Evolutionary conservation across 1,140 invertebrate genomes (phyloP).

Genomic region (Cotesia typhae): DNA sequence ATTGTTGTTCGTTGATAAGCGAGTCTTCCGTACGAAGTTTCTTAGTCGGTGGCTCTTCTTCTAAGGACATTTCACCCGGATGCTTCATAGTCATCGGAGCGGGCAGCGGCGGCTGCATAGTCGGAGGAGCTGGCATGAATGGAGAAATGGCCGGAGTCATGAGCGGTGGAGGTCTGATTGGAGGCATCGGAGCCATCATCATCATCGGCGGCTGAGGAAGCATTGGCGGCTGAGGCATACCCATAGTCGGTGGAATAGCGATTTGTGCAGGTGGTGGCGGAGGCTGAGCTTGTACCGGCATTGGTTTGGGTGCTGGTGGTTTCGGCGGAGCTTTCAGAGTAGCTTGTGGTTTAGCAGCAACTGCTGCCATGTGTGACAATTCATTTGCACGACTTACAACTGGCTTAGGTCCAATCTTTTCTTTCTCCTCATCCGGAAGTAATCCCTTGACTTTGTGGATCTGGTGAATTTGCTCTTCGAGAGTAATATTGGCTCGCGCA

Average conservation of each 20-base stretch:
- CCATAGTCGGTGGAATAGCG: slow-evolving; percentile 66
- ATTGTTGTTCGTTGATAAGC: slow-evolving; percentile 87
- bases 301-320: slow-evolving; percentile 59
- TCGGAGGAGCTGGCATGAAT: slow-evolving; percentile 62
- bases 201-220: slow-evolving; percentile 70
- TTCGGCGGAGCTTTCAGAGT: slow-evolving; percentile 63
- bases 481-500: slow-evolving; percentile 92
- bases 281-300: slow-evolving; percentile 53
- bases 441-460: slow-evolving; percentile 96
- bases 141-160: slow-evolving; percentile 69
- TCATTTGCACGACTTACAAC: slow-evolving; percentile 63
- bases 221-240: slow-evolving; percentile 68
- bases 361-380: slow-evolving; percentile 59
- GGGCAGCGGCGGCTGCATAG: slow-evolving; percentile 59
- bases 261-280: slow-evolving; percentile 56
- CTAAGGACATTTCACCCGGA: slow-evolving; percentile 61
- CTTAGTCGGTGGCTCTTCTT: slow-evolving; percentile 89
- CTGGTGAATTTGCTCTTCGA: slow-evolving; percentile 97
- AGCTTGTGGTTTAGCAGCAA: slow-evolving; percentile 64
- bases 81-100: slow-evolving; percentile 64
- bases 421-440: slow-evolving; percentile 92
- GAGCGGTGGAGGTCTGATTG: slow-evolving; percentile 71
- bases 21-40: slow-evolving; percentile 91
- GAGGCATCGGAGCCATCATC: slow-evolving; percentile 74
- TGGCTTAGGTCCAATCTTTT: slow-evolving; percentile 87